phyloP scores from a whole-genome alignment of 2,113 vertebrate genomes.

The Gnathonemus longibarbis region DNA sequence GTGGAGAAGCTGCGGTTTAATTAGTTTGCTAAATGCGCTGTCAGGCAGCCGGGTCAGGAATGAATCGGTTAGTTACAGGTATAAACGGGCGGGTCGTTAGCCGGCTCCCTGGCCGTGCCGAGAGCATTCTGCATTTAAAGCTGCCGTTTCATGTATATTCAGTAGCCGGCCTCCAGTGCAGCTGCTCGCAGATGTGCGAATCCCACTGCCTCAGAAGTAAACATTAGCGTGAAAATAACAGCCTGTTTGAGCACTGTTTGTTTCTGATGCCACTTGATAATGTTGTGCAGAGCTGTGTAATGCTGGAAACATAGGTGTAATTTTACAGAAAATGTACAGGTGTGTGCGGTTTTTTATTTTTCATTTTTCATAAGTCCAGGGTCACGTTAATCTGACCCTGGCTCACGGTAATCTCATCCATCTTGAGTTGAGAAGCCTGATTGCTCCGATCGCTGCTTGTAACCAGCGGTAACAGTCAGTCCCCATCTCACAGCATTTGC shows the following conservation, averaged over 20 bases:
- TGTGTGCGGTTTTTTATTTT: background rate
- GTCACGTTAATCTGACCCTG: background rate
- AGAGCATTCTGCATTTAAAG: background rate
- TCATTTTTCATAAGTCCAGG: background rate
- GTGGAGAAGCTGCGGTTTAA: background rate
- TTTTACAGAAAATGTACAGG: background rate
- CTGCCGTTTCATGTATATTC: background rate
- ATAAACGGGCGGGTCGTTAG: background rate
- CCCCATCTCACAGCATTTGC: background rate
- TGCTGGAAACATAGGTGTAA: background rate
- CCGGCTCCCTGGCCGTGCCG: background rate
- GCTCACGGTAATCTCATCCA: background rate
- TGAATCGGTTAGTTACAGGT: background rate
- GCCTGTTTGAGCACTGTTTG: background rate
- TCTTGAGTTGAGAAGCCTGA: background rate
- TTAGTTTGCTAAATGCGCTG: background rate
- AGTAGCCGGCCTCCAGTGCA: background rate
- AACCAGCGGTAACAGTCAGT: background rate
- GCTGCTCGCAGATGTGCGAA: background rate
- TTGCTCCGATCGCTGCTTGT: background rate
- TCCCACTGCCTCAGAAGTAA: background rate
- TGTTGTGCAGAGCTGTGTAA: background rate
- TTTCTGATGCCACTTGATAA: background rate
- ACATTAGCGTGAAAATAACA: background rate
- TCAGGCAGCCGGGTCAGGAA: background rate